Percentiles rank a stretch among this genome's conserved stretches.
Evolutionary conservation across 2,113 vertebrate species (phyloP).

Genomic region (Todiramphus saurophagus): DNA sequence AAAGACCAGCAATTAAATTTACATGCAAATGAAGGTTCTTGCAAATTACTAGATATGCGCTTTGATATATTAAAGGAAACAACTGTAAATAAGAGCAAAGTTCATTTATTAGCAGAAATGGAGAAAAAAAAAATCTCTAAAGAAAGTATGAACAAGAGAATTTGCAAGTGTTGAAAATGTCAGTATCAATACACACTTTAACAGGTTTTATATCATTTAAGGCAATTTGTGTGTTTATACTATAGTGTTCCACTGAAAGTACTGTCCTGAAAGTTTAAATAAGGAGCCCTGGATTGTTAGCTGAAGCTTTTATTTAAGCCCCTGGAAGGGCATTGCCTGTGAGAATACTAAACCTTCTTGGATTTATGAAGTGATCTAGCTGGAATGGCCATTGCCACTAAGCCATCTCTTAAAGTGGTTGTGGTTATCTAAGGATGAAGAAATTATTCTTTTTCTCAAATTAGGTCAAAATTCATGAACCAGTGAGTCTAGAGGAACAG

Average conservation of each 20-base stretch:
- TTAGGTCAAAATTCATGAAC: background rate
- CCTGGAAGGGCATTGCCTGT: background rate
- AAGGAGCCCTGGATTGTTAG: background rate
- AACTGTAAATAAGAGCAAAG: background rate
- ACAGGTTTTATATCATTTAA: background rate
- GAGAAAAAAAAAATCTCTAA: background rate
- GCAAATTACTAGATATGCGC: background rate
- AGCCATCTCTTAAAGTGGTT: background rate
- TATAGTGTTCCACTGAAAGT: background rate
- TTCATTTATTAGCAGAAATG: background rate
- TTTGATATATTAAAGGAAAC: background rate
- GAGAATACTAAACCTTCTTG: background rate
- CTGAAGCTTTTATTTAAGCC: background rate
- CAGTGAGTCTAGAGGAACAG: background rate
- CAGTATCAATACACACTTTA: background rate
- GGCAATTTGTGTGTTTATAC: background rate
- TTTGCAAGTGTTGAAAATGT: background rate
- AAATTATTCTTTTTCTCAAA: background rate
- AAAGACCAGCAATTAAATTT: background rate
- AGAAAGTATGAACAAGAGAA: background rate
- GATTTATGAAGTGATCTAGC: background rate
- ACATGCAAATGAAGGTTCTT: background rate
- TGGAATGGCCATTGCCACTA: background rate
- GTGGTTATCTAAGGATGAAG: background rate
- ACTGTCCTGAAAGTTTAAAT: background rate